Conservation (phyloP, 1,140 invertebrate species). For the Ephestia elutella region DNA sequence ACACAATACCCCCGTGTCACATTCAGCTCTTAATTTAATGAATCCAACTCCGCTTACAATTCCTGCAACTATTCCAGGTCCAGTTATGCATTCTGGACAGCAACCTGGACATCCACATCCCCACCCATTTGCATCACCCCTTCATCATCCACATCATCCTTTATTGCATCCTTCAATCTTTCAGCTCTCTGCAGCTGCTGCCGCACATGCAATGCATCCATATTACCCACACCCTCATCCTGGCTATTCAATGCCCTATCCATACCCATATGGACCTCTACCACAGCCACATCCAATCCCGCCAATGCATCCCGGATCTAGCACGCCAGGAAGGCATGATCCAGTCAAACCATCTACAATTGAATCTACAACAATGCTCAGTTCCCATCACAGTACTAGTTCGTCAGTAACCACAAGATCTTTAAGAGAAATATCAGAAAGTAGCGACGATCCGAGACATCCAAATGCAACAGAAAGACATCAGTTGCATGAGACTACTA, state of each 20-base stretch:
- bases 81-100: constrained; percentile 81
- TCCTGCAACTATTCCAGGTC: constrained; percentile 80
- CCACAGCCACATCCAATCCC: constrained; percentile 83
- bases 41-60: constrained; percentile 77
- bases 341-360: constrained; percentile 74
- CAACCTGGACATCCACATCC: constrained; percentile 77
- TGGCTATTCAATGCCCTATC: constrained; percentile 78
- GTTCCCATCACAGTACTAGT: constrained; percentile 78
- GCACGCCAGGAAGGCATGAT: constrained; percentile 68
- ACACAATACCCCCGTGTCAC: constrained; percentile 68
- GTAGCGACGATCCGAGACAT: constrained; percentile 66
- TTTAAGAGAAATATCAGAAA: constrained; percentile 76
- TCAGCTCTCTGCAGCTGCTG: constrained; percentile 73
- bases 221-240: constrained; percentile 82
- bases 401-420: constrained; percentile 77
- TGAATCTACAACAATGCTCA: constrained; percentile 81
- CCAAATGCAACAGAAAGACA: constrained; percentile 71
- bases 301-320: constrained; percentile 77
- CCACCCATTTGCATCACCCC: constrained; percentile 75
- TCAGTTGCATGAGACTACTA: constrained; percentile 76
- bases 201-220: constrained; percentile 77
- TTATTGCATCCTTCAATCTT: constrained; percentile 81
- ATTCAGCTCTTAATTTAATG: constrained; percentile 77
- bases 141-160: constrained; percentile 78
- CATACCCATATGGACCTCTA: constrained; percentile 82